phyloP scores from a whole-genome alignment of 2,888 invertebrate species.

The Cyaniris semiargus region DNA sequence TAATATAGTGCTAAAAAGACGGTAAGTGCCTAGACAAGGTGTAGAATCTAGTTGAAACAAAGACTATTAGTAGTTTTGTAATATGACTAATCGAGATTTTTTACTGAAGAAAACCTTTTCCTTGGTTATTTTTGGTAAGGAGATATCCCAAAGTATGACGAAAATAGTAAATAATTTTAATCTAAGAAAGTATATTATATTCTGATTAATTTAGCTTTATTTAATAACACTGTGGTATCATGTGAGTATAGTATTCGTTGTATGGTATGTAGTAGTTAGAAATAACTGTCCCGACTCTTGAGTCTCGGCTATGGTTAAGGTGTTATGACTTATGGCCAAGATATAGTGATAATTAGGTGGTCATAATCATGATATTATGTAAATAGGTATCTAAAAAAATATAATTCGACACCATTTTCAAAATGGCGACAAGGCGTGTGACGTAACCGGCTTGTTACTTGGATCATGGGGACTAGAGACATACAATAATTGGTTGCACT shows the following conservation, averaged over 20 bases:
- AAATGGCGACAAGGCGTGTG: neutral
- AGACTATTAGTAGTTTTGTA: neutral
- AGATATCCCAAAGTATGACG: neutral
- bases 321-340: neutral
- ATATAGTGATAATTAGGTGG: neutral
- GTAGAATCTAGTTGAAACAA: conserved; percentile 2
- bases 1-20: neutral
- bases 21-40: conserved; percentile 4
- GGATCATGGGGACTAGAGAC: neutral
- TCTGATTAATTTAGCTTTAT: neutral
- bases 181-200: neutral
- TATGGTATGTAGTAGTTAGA: neutral
- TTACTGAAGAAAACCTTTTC: neutral
- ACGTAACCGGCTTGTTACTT: neutral
- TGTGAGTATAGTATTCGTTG: too few relatives aligned
- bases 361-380: neutral
- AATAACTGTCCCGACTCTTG: neutral
- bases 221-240: neutral
- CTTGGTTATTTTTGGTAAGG: neutral
- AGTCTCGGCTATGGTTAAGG: neutral
- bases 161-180: neutral
- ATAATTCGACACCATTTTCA: neutral
- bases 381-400: neutral
- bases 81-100: neutral
- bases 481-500: neutral